phyloP scores from a whole-genome alignment of 2,888 invertebrate genomes.

The Myopa tessellatipennis region DNA sequence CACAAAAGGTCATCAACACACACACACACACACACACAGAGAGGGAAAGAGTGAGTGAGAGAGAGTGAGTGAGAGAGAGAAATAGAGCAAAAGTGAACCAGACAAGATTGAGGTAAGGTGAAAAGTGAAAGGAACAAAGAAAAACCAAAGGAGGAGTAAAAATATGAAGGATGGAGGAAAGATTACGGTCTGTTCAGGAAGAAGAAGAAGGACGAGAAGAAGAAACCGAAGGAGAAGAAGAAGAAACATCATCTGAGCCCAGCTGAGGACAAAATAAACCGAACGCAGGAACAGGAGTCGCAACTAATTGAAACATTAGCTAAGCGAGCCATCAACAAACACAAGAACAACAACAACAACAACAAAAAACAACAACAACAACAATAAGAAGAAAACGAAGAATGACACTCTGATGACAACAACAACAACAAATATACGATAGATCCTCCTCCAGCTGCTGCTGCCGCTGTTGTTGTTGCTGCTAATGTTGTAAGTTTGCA shows the following conservation, averaged over 20 bases:
- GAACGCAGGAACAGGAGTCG: slow-evolving; percentile 2
- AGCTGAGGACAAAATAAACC: slow-evolving; percentile 35
- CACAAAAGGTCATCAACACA: slow-evolving; percentile 47
- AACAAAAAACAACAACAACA: slow-evolving; percentile 7
- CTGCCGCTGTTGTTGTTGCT: no score
- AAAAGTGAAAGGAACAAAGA: background rate
- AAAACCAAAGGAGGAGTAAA: background rate
- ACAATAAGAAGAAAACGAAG: background rate
- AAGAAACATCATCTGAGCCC: background rate
- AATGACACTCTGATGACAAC: background rate
- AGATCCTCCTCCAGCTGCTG: background rate
- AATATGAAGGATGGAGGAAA: background rate
- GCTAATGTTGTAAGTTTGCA: no score
- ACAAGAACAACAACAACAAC: slow-evolving; percentile 28
- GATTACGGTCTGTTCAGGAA: background rate
- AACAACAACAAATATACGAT: background rate
- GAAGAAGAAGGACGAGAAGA: background rate
- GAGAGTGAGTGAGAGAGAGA: background rate
- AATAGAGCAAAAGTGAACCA: background rate
- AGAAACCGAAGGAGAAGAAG: background rate
- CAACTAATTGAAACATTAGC: slow-evolving; percentile 45
- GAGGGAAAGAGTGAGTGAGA: background rate
- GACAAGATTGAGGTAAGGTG: background rate
- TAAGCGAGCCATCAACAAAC: slow-evolving; percentile 2
- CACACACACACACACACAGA: background rate